Base-by-base conservation (phyloP, 2,113 vertebrate species). In the Centropristis striata region DNA sequence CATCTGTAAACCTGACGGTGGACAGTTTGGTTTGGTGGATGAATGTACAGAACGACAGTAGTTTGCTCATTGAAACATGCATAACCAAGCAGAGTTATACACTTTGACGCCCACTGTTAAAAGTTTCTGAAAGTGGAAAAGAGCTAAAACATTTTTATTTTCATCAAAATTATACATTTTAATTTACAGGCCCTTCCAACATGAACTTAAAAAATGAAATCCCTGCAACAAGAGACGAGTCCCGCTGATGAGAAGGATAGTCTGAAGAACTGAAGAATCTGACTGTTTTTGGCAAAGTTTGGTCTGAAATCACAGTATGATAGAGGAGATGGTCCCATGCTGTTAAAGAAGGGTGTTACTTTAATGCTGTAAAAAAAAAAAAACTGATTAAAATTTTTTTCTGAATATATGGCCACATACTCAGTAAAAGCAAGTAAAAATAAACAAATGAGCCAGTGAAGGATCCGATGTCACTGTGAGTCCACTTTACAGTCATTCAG, bases 101-200 rank as follows among this genome's bases (percentile, higher is more conserved):
- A 87, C 70, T 4, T 47, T 39, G 32, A 74, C 60, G 32, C 75
- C 47, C 51, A 28, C 88, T 82, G 72, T 76, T 93, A 92, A 93
- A 94, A 92, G 50, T 55, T 86, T 85, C 78, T 83, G 36, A 51
- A 72, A 73, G 70, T 81, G 72, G 79, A 86, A 94, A 92, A 92
- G 93, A 80, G 87, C 91, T 93, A 93, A 95, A 94, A 94, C 92
- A 87, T 84, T 91, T 90, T 90, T 86, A 85, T 89, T 89, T 78
- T 82, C 80, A 88, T 91, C 92, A 90, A 93, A 94, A 94, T 88
- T 83, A 92, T 90, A 90, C 86, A 93, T 86, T 92, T 93, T 80
- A 84, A 94, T 94, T 91, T 92, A 94, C 92, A 94, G 84, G 87
- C 89, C 87, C 86, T 88, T 88, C 86, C 88, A 90, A 90, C 87